phyloP scores from a whole-genome alignment of 2,888 invertebrate genomes.

The Alloscopus bannaensis region DNA sequence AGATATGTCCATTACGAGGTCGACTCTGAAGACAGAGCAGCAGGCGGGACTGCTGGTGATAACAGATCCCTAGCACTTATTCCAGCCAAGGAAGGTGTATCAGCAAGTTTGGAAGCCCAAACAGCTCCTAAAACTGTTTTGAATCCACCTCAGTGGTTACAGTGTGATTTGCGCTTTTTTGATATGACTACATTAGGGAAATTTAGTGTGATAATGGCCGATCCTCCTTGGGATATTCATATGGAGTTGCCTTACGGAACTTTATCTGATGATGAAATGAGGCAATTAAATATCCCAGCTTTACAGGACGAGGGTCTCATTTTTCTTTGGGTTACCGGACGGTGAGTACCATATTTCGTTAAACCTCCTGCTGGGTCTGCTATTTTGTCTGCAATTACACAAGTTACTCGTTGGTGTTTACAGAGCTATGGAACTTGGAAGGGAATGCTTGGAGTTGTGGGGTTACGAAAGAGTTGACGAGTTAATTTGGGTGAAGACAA shows the following conservation, averaged over 20 bases:
- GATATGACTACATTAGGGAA: conserved; percentile 96
- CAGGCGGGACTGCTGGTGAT: conserved; percentile 18
- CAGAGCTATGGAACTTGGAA: conserved; percentile 95
- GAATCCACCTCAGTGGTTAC: conserved; percentile 96
- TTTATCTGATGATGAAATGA: conserved; percentile 99
- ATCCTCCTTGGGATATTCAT: conserved; percentile 99
- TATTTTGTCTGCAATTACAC: not conserved
- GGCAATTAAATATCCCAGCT: conserved; percentile 94
- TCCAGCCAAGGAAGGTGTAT: conserved; percentile 22
- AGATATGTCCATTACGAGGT: conserved; percentile 98
- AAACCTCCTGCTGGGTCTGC: not conserved
- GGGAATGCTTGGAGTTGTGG: conserved; percentile 97
- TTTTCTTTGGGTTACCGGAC: conserved; percentile 98
- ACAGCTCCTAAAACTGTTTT: conserved; percentile 79
- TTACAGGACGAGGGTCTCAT: conserved; percentile 97
- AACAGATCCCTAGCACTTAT: conserved; percentile 33
- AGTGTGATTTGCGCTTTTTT: conserved; percentile 93
- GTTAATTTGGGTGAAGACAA: conserved; percentile 99
- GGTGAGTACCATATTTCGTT: conserved; percentile 76
- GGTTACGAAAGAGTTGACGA: conserved; percentile 98
- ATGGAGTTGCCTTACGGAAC: conserved; percentile 99
- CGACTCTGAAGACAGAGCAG: conserved; percentile 79
- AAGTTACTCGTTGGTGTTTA: conserved; percentile 64
- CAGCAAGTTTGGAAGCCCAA: conserved; percentile 68
- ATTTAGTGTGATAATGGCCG: conserved; percentile 99